Percentiles rank a stretch among this genome's conserved stretches.
Conservation (phyloP, 2,113 vertebrate species). For the Scalopus aquaticus region DNA sequence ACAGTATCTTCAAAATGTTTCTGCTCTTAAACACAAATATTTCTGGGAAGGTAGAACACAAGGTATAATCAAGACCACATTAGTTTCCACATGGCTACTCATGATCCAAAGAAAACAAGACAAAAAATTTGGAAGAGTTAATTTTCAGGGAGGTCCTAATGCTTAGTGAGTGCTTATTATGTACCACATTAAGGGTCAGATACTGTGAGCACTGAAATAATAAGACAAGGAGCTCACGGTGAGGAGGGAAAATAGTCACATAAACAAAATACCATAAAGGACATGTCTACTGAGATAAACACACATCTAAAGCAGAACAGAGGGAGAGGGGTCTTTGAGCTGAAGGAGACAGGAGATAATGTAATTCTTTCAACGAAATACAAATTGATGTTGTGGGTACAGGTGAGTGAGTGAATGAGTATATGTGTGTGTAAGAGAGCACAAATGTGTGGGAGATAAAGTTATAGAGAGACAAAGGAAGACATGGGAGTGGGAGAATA, state of each 20-base stretch:
- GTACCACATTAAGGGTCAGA: background rate
- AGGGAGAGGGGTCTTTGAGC: background rate
- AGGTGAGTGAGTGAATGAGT: background rate
- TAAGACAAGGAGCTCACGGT: background rate
- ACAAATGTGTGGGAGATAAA: background rate
- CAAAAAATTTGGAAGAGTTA: background rate
- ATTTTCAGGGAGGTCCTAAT: background rate
- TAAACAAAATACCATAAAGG: background rate
- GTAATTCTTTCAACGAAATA: background rate
- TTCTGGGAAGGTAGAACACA: background rate
- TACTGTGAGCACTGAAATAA: background rate
- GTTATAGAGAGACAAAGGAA: background rate
- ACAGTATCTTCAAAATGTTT: constrained; percentile 4
- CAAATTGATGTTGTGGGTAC: background rate
- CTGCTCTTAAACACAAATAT: constrained; percentile 19
- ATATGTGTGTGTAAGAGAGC: background rate
- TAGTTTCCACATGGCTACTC: background rate
- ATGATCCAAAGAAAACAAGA: background rate
- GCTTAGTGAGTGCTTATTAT: background rate
- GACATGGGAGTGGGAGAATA: background rate
- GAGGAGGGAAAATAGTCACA: background rate
- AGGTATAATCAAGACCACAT: background rate
- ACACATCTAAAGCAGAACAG: constrained; percentile 24
- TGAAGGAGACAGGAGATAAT: background rate
- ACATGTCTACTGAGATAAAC: constrained; percentile 14